Percentiles rank a stretch among this genome's conserved stretches.
These are phyloP conservation scores for Rhegmatorhina hoffmannsi DNA, from an alignment of 2,113 vertebrate genomes.

Conservation along the genomic window DNA sequence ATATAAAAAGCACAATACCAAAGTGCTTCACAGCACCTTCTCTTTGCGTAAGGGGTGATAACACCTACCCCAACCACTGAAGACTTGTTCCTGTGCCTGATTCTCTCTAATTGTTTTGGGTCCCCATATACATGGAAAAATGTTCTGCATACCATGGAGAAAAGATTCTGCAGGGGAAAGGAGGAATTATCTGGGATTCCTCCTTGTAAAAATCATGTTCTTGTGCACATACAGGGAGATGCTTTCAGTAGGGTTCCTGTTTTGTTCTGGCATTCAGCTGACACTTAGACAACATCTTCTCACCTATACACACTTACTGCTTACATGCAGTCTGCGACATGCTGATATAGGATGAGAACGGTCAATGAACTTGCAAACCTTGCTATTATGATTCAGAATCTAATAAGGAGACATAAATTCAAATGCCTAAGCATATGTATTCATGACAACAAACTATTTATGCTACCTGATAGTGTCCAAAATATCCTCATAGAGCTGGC, in stretches of 20 bases:
- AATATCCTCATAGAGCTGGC: neutral
- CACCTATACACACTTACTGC: neutral
- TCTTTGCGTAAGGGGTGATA: neutral
- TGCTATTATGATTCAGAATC: neutral
- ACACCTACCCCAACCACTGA: neutral
- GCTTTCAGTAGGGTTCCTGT: neutral
- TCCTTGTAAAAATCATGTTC: neutral
- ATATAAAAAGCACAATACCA: neutral
- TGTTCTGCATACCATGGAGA: rapidly evolving
- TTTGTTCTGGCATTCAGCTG: neutral
- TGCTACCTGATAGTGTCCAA: neutral
- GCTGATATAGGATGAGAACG: neutral
- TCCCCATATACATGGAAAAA: neutral
- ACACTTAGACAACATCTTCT: neutral
- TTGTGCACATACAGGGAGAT: neutral
- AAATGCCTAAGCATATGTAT: neutral
- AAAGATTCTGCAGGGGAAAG: neutral
- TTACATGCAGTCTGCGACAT: neutral
- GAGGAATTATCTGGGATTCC: neutral
- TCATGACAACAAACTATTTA: neutral
- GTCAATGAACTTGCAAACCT: neutral
- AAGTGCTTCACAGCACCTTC: neutral
- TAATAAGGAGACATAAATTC: neutral
- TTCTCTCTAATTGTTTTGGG: neutral
- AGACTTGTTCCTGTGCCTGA: neutral